Base-by-base conservation (phyloP, 2,113 vertebrate genomes). In the Trematomus loennbergii region DNA sequence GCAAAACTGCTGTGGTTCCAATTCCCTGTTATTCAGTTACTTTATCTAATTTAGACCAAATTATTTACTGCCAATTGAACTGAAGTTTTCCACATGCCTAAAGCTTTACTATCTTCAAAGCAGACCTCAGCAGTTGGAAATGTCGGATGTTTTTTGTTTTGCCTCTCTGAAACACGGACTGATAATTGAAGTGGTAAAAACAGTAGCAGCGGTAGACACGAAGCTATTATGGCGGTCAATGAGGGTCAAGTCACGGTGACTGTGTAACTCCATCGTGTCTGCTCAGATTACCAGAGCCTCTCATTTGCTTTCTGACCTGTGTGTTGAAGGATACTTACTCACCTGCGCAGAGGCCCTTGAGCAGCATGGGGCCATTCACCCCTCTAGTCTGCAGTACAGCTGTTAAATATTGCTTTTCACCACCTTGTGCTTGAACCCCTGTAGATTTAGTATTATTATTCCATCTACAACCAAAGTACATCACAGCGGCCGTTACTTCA, bases 41-140 rank as follows among this genome's bases (percentile, higher is more conserved):
- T n/a, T 84, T 71, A 90, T 91, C 87, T 78, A 72, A 91, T 88
- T 89, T 78, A 78, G 49, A 80, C 18, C 12, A 72, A 78, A 76
- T 72, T 22, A 84, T 74, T 84, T 40, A 54, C 22, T 66, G 36
- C 46, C 36, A 78, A 45, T 73, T 82, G 64, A 33, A n/a, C 18
- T 25, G 40, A 71, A 79, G 63, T 78, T 88, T 88, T 64, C 71
- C 63, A 69, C 79, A 69, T 72, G 65, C 57, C 8, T 55, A 33
- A 58, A 71, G 61, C 45, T 72, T 65, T 54, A 12, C 58, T n/a
- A 9, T 69, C 68, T 82, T 86, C 20, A 83, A 79, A 78, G 72
- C 8, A 65, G 72, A 54, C 60, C 54, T 65, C 33, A n/a, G 68
- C 8, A 68, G 52, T 54, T 25, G 46, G 20, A 75, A 59, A 74